Conservation (phyloP, 2,113 vertebrate genomes). For the Pollimyrus isidori region DNA sequence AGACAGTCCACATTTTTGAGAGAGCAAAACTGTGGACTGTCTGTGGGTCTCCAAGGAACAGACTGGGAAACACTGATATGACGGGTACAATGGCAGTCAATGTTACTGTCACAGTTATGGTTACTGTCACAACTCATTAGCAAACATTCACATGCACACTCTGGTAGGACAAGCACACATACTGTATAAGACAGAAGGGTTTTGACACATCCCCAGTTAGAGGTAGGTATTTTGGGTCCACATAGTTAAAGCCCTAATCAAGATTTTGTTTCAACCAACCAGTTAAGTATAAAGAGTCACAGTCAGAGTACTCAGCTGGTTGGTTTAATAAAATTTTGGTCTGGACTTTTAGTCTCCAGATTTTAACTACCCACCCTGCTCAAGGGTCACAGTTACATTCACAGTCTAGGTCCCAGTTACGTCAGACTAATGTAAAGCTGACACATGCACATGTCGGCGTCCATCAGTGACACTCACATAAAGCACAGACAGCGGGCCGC, state of each 20-base stretch:
- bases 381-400: neutral
- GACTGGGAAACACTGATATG: neutral
- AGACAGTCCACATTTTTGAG: neutral
- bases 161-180: neutral
- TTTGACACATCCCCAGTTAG: neutral
- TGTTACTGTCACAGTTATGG: neutral
- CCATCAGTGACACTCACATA: constrained; percentile 68
- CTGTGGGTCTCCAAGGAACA: neutral
- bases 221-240: neutral
- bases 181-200: neutral
- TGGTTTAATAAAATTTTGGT: neutral
- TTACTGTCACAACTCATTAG: neutral
- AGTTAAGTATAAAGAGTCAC: neutral
- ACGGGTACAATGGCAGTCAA: neutral
- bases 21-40: neutral
- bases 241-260: neutral
- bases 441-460: neutral
- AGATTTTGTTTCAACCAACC: neutral
- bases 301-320: neutral
- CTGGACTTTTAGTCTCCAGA: neutral
- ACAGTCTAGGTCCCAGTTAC: neutral
- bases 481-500: constrained; percentile 75
- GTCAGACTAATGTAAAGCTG: neutral
- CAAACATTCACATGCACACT: neutral
- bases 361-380: neutral